Percentiles rank a stretch among this genome's conserved stretches.
Conservation (phyloP, 2,888 invertebrate species). For the Acrobasis repandana region DNA sequence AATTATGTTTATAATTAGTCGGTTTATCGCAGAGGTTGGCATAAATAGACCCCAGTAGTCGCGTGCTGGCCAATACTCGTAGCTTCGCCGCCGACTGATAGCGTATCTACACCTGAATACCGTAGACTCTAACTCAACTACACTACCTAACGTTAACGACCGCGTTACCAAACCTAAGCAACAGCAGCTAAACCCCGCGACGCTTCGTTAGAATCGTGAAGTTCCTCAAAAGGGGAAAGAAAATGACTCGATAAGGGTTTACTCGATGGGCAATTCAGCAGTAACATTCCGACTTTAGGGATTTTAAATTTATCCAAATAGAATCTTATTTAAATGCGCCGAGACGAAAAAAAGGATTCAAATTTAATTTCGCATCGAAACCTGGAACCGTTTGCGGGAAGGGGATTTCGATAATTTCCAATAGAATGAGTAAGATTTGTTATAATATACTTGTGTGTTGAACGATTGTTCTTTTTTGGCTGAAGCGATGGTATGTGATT, state of each 20-base stretch:
- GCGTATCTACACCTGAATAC: slow-evolving; percentile 32
- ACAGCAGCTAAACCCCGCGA: slow-evolving; percentile 41
- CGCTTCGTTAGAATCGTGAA: slow-evolving; percentile 35
- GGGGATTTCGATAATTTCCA: slow-evolving; percentile 39
- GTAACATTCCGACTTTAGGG: slow-evolving; percentile 40
- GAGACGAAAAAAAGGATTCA: slow-evolving; percentile 35
- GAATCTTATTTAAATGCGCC: slow-evolving; percentile 44
- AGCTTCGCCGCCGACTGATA: slow-evolving; percentile 45
- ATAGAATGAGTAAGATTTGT: slow-evolving; percentile 42
- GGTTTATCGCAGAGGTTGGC: slow-evolving; percentile 43
- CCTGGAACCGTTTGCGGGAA: slow-evolving; percentile 28
- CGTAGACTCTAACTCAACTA: slow-evolving; percentile 34
- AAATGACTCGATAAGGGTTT: slow-evolving; percentile 56
- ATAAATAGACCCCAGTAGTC: slow-evolving; percentile 43
- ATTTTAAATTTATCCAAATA: slow-evolving; percentile 47
- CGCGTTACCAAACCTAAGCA: slow-evolving; percentile 44
- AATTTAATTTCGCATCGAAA: slow-evolving; percentile 34
- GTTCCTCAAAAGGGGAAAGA: slow-evolving; percentile 49
- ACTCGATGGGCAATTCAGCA: slow-evolving; percentile 52
- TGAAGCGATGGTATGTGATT: slow-evolving; percentile 41
- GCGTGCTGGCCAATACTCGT: slow-evolving; percentile 43
- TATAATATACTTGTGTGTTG: slow-evolving; percentile 37
- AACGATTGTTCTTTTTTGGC: slow-evolving; percentile 48
- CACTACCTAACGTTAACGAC: slow-evolving; percentile 40
- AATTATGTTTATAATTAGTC: slow-evolving; percentile 50